Evolutionary conservation across 2,888 invertebrate genomes (phyloP), one percentile per base, ranked within the genome.

Genomic region (Corbicula japonica): DNA sequence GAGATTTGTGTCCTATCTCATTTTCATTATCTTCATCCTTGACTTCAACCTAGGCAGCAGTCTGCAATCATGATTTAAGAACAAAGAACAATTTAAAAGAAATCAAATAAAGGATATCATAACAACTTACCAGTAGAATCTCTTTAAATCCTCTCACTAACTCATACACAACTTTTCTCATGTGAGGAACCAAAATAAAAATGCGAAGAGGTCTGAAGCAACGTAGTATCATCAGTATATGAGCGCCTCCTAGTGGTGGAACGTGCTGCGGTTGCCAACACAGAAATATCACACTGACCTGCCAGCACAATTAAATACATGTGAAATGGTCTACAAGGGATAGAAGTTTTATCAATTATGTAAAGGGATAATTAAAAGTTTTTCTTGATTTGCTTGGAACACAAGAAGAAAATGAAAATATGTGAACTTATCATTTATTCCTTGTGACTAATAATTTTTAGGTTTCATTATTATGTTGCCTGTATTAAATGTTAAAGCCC

Each of bases 121-220:
- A n/a, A n/a, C n/a, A 30, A 35, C 94, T 91, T 94, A 98, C 99
- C 94, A 99, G 95, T 63, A 99, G 94, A 88, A 99, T 99, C 95
- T 99, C 99, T 94, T 99, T 99, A 94, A 99, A 99, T 34, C 99
- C 99, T 86, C 98, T 95, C 91, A 98, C 99, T 71, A 99, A 95
- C 92, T 99, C 99, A 93, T 98, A 99, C 69, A 99, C 99, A 26
- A 99, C 99, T 94, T 99, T 98, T 85, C 99, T 95, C 98, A 99
- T 99, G 93, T 99, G 99, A 63, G 99, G 99, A 35, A 99, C 99
- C 69, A 99, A 95, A 34, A 98, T 98, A 94, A 99, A 99, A 88
- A 99, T 99, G 69, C 99, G 94, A 76, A 99, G 94, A 2, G 99
- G 99, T 12, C 99, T 95, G 85, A 99, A 96, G 94, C 99, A 99